Conservation (phyloP, 2,888 invertebrate genomes). For the Clistopyga incitator region DNA sequence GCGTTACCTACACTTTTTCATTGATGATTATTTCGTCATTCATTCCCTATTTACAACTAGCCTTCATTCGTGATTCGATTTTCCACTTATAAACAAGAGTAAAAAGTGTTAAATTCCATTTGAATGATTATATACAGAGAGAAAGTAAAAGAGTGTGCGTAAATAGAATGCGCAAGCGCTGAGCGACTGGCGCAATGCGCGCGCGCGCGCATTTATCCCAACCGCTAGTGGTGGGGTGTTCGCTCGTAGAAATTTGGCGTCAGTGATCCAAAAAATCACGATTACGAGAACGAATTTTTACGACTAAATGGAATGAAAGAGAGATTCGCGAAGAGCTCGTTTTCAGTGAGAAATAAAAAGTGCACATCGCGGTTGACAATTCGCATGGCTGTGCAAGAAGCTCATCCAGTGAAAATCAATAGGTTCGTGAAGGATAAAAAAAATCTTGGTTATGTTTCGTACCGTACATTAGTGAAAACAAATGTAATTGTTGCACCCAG, state of each 20-base stretch:
- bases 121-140: background rate
- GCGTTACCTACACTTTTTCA: background rate
- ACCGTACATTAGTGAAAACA: slow-evolving; percentile 52
- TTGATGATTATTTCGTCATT: background rate
- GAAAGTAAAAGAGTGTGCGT: background rate
- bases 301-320: slow-evolving; percentile 27
- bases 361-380: slow-evolving; percentile 1
- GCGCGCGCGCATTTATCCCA: background rate
- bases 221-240: background rate
- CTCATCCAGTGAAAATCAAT: slow-evolving; percentile 56
- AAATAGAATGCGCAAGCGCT: background rate
- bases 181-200: background rate
- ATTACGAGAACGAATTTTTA: slow-evolving; percentile 57
- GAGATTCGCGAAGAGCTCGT: slow-evolving; percentile 18
- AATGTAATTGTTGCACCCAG: slow-evolving; percentile 37
- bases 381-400: slow-evolving; percentile 18
- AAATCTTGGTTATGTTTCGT: slow-evolving; percentile 69
- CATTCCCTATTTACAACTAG: background rate
- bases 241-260: slow-evolving; percentile 60
- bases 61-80: background rate
- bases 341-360: slow-evolving; percentile 19
- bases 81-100: background rate
- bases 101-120: background rate
- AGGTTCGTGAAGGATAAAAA: slow-evolving; percentile 63
- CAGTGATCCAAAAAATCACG: slow-evolving; percentile 64